phyloP scores from a whole-genome alignment of 2,888 invertebrate genomes.

The Tetranychus piercei region DNA sequence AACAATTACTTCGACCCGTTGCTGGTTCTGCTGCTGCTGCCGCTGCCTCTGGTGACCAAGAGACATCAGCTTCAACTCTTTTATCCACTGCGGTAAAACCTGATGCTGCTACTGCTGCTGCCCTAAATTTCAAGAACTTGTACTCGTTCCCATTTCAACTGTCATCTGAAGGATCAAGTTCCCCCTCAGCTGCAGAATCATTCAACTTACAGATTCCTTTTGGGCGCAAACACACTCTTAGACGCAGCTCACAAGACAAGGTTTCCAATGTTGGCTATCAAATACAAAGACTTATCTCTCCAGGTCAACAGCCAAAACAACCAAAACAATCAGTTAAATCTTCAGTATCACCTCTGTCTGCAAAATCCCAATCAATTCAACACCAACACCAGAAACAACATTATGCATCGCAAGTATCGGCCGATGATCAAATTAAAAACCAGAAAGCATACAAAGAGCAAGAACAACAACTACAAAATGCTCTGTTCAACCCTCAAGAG shows the following conservation, averaged over 20 bases:
- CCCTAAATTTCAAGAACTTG: neutral
- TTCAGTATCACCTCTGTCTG: neutral
- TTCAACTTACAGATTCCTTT: neutral
- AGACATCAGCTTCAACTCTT: conserved; percentile 6
- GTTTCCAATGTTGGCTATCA: conserved; percentile 6
- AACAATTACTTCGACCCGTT: neutral
- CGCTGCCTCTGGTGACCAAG: neutral
- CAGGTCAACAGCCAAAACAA: neutral
- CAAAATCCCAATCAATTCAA: neutral
- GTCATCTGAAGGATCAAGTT: neutral
- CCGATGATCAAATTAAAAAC: neutral
- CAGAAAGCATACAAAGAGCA: neutral
- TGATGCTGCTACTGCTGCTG: neutral
- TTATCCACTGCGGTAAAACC: neutral
- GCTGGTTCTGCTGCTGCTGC: neutral
- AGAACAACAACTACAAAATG: neutral
- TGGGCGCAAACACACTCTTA: neutral
- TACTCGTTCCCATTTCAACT: neutral
- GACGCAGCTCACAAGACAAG: neutral
- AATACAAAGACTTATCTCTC: neutral
- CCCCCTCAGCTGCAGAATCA: neutral
- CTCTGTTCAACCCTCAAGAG: neutral
- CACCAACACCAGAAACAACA: neutral
- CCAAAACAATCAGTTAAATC: neutral
- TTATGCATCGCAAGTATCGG: neutral